A percentile compares a stretch with the other conserved stretches of the same genome.
These are phyloP conservation scores for Cryptoprocta ferox DNA, from an alignment of 2,797 vertebrate genomes.

Conservation along the genomic window DNA sequence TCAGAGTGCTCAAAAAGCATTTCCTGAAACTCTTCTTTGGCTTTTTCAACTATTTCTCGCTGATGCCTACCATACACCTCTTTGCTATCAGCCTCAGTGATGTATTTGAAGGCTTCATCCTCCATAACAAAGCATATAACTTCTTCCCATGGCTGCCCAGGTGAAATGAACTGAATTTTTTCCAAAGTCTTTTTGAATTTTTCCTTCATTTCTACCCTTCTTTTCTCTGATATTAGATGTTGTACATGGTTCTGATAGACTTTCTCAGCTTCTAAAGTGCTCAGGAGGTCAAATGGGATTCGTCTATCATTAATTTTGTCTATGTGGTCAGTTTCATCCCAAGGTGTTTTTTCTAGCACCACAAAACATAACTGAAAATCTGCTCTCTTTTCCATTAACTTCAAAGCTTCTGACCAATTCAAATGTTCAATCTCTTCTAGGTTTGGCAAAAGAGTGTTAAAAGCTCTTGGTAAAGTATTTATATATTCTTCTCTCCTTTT, in stretches of 20 bases:
- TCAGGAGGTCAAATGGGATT: constrained; percentile 97
- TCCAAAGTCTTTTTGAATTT: constrained; percentile 99
- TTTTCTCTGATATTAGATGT: constrained; percentile 96
- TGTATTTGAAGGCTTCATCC: constrained; percentile 98
- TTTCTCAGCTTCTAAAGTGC: constrained; percentile 94
- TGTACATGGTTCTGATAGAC: constrained; percentile 98
- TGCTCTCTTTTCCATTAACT: constrained; percentile 92
- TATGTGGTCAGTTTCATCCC: constrained; percentile 98
- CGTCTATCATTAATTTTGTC: constrained; percentile 96
- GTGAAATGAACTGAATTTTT: constrained; percentile 96
- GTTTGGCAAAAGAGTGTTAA: constrained; percentile 95
- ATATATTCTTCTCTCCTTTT: constrained; percentile 97
- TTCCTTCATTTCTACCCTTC: constrained; percentile 98
- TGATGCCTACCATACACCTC: constrained; percentile 98
- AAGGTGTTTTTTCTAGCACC: constrained; percentile 95
- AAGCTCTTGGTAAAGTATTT: constrained; percentile 95
- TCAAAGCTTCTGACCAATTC: constrained; percentile 95
- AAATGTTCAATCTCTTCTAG: constrained; percentile 97
- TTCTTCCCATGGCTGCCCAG: constrained; percentile 98
- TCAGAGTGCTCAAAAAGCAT: constrained; percentile 99
- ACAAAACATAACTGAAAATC: constrained; percentile 98
- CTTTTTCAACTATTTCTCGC: constrained; percentile 99
- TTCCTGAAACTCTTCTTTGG: constrained; percentile 99
- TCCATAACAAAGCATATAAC: constrained; percentile 99
- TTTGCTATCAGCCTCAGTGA: constrained; percentile 95